A percentile compares a stretch with the other conserved stretches of the same genome.
phyloP scores from a whole-genome alignment of 2,888 invertebrate species.

The Steinernema hermaphroditum region DNA sequence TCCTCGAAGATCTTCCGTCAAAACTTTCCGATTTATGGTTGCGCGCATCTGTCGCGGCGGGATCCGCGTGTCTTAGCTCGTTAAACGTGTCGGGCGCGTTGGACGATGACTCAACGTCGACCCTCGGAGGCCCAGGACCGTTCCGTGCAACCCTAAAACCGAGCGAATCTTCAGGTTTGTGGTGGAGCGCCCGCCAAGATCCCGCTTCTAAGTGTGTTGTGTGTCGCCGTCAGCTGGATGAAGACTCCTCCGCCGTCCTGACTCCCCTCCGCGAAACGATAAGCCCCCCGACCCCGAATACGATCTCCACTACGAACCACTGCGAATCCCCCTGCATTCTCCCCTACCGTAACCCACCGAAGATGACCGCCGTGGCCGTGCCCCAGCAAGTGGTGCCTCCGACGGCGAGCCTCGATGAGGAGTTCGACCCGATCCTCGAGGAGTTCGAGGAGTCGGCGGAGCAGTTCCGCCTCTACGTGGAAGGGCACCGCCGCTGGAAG shows the following conservation, averaged over 20 bases:
- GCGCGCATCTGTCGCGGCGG: too few species aligned
- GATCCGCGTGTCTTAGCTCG: too few species aligned
- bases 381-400: constrained; percentile 21
- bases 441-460: constrained; percentile 24
- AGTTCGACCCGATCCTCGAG: constrained; percentile 30
- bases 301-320: constrained; percentile 24
- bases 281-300: background rate
- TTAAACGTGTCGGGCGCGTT: too few species aligned
- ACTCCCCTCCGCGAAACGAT: constrained; percentile 28
- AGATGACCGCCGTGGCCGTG: constrained; percentile 14
- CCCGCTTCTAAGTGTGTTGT: background rate
- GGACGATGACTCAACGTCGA: background rate
- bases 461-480: constrained; percentile 19
- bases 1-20: too few species aligned
- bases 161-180: constrained; percentile 16
- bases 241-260: background rate
- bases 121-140: too few species aligned
- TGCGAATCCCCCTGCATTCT: background rate
- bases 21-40: too few species aligned
- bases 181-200: constrained; percentile 12
- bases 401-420: constrained; percentile 22
- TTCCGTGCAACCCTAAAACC: background rate
- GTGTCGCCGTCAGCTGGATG: constrained; percentile 4
- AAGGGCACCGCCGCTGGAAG: constrained; percentile 21
- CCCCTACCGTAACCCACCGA: background rate